Evolutionary conservation across 2,113 vertebrate genomes (phyloP).

Genomic region (Macrotis lagotis): DNA sequence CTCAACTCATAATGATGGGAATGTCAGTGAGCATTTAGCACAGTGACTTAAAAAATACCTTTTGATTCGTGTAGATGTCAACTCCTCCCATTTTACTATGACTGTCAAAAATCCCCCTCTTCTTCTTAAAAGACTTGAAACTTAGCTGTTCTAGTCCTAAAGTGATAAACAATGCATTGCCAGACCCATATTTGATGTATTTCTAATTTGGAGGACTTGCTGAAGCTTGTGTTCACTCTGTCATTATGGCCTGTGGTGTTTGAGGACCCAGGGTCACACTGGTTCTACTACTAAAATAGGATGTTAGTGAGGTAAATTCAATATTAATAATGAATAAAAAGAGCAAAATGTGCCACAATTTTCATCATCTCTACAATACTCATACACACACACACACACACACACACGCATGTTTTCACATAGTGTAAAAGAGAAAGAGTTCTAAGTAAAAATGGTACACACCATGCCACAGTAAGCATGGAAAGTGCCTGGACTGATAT

Average conservation of each 20-base stretch:
- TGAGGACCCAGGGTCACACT: neutral
- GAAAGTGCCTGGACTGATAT: neutral
- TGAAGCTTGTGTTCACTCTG: neutral
- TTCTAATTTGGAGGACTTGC: neutral
- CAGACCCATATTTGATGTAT: neutral
- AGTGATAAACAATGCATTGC: neutral
- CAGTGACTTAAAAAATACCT: neutral
- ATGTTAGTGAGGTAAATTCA: neutral
- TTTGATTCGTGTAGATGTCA: neutral
- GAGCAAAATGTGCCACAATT: neutral
- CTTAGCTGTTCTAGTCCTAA: neutral
- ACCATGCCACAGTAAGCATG: neutral
- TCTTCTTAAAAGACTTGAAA: neutral
- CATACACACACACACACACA: neutral
- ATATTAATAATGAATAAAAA: neutral
- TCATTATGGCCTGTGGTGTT: neutral
- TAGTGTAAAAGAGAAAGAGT: neutral
- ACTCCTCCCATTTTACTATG: neutral
- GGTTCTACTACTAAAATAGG: neutral
- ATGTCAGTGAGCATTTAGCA: constrained; percentile 87
- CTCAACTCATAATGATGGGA: constrained; percentile 98
- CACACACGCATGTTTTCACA: neutral
- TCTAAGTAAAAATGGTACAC: neutral
- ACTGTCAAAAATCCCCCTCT: neutral
- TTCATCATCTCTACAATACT: neutral